Percentiles rank a stretch among this genome's conserved stretches.
These are phyloP conservation scores for Cranoglanis bouderius DNA, from an alignment of 2,113 vertebrate species.

Conservation along the genomic window DNA sequence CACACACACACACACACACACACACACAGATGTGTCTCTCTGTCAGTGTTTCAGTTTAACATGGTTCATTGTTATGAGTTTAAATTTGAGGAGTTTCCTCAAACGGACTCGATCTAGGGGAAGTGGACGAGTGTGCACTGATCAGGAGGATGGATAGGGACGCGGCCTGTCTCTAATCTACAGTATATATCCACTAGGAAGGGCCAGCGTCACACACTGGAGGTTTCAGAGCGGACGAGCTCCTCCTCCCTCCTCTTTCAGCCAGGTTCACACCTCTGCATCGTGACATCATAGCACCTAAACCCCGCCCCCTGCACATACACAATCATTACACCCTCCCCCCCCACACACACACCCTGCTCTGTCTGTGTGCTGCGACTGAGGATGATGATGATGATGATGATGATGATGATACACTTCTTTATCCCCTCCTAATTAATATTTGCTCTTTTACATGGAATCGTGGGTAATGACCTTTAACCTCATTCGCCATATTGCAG, in stretches of 20 bases:
- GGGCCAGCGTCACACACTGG: slow-evolving; percentile 70
- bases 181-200: slow-evolving; percentile 75
- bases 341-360: slow-evolving; percentile 8
- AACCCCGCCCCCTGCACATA: slow-evolving; percentile 37
- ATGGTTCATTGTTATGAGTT: background rate
- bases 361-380: slow-evolving; percentile 55
- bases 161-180: background rate
- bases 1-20: slow-evolving; percentile 7
- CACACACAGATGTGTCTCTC: background rate
- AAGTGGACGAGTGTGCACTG: background rate
- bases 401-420: slow-evolving; percentile 39
- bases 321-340: background rate
- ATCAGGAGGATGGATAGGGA: background rate
- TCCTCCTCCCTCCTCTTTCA: slow-evolving; percentile 69
- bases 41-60: background rate
- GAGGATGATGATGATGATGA: slow-evolving; percentile 45
- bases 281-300: slow-evolving; percentile 74
- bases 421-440: slow-evolving; percentile 66
- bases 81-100: background rate
- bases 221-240: slow-evolving; percentile 71
- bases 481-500: slow-evolving; percentile 71
- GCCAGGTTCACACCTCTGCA: slow-evolving; percentile 79
- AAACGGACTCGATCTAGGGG: background rate
- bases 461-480: slow-evolving; percentile 71
- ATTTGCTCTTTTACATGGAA: slow-evolving; percentile 55